Conservation (phyloP, 2,888 invertebrate genomes). For the Furcula furcula region DNA sequence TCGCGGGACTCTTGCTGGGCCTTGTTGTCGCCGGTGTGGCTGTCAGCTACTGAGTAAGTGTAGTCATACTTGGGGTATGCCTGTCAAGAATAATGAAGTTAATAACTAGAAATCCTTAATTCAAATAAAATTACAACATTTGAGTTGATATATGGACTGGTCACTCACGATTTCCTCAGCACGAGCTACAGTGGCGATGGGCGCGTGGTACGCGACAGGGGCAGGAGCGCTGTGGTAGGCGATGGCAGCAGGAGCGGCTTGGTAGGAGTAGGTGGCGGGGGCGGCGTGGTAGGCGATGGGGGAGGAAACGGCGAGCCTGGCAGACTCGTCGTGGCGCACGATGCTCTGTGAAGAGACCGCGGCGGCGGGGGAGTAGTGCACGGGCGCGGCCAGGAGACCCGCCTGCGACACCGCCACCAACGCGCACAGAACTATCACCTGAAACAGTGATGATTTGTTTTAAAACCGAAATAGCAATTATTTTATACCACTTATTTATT, state of each 20-base stretch:
- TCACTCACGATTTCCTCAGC: constrained; percentile 40
- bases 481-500: not conserved
- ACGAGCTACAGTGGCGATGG: constrained; percentile 26
- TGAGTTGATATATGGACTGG: too few species aligned
- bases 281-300: constrained; percentile 22
- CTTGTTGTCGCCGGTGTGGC: constrained; percentile 74
- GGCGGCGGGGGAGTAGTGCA: constrained; percentile 48
- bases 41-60: constrained; percentile 68
- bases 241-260: constrained; percentile 34
- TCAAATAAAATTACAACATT: too few species aligned
- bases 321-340: constrained; percentile 50
- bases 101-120: too few species aligned
- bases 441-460: not conserved
- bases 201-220: constrained; percentile 33
- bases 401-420: constrained; percentile 33
- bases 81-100: constrained; percentile 24
- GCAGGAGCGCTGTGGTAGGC: constrained; percentile 36
- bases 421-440: constrained; percentile 34
- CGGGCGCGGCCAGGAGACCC: constrained; percentile 41
- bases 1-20: constrained; percentile 69
- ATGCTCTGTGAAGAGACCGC: constrained; percentile 48
- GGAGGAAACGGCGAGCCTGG: constrained; percentile 18
- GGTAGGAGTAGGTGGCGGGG: constrained; percentile 22
- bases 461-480: not conserved
- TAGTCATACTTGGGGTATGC: constrained; percentile 71